Evolutionary conservation across 2,888 invertebrate species (phyloP), one percentile per base, ranked within the genome.

Genomic region (Actias luna): DNA sequence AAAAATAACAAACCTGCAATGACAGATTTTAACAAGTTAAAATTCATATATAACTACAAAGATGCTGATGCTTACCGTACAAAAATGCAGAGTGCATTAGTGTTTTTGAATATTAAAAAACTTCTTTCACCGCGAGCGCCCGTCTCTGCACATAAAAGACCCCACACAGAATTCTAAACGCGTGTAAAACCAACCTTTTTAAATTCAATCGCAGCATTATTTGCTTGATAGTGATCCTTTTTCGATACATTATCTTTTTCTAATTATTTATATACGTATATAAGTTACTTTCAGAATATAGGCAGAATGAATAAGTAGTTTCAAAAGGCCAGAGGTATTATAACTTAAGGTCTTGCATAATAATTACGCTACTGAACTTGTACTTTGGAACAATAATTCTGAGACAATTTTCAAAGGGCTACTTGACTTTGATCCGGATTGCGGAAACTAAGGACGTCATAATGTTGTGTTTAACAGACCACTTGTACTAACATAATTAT

Each of bases 81-180:
- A 66, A 72, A 77, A 72, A 71, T 70, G 71, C 69, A 50, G 77
- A 71, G 75, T 76, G 77, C 68, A 69, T 78, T 81, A 84, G 80
- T 77, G 79, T 75, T 70, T 69, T 70, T 66, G 73, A 74, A 79
- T 71, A 74, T 76, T 70, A 64, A 73, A 77, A 76, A 84, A 84
- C 82, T 73, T 77, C 80, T 79, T 83, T 77, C 79, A 76, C 73
- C 79, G 82, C 83, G 85, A 89, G 88, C 87, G 86, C 83, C 79
- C 77, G 86, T 82, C 85, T 85, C 84, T 82, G 84, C 77, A 73
- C 84, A 77, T 85, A 88, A 88, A 88, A 88, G 87, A 84, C 72
- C 77, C 79, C 77, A 82, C 79, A 82, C 78, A 76, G 79, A 82
- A 79, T 75, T 82, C 68, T 74, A 77, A 79, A 80, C 72, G 71